Conservation (phyloP, 2,113 vertebrate species). For the Oncorhynchus masou region DNA sequence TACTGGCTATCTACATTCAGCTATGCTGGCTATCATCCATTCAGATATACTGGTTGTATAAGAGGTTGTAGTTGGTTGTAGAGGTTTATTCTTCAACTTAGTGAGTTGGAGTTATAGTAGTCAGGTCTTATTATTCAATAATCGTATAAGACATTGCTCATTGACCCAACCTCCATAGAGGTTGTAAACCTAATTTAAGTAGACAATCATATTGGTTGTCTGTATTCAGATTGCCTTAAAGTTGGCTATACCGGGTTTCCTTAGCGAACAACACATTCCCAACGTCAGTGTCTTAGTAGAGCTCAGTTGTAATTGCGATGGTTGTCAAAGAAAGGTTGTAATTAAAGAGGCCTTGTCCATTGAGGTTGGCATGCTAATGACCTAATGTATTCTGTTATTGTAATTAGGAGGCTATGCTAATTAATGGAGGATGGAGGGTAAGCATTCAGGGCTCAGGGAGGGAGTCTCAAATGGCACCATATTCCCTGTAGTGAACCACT, state of each 20-base stretch:
- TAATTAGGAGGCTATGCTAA: slow-evolving; percentile 59
- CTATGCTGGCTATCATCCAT: too few species aligned
- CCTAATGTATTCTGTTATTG: slow-evolving; percentile 56
- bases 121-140: background rate
- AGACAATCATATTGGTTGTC: background rate
- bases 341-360: too few species aligned
- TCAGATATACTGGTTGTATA: too few species aligned
- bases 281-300: background rate
- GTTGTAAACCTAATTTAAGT: background rate
- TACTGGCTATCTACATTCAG: too few species aligned
- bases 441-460: slow-evolving; percentile 33
- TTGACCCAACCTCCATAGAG: too few species aligned
- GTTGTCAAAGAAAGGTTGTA: too few species aligned
- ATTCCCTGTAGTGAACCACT: too few species aligned
- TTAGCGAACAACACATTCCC: slow-evolving; percentile 15
- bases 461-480: background rate
- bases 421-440: slow-evolving; percentile 53
- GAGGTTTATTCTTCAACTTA: too few species aligned
- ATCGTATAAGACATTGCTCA: too few species aligned
- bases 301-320: slow-evolving; percentile 39
- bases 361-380: slow-evolving; percentile 73
- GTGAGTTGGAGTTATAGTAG: background rate
- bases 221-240: background rate
- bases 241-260: background rate
- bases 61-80: too few species aligned